Evolutionary conservation across 1,140 invertebrate genomes (phyloP).

Genomic region (Wasmannia auropunctata): DNA sequence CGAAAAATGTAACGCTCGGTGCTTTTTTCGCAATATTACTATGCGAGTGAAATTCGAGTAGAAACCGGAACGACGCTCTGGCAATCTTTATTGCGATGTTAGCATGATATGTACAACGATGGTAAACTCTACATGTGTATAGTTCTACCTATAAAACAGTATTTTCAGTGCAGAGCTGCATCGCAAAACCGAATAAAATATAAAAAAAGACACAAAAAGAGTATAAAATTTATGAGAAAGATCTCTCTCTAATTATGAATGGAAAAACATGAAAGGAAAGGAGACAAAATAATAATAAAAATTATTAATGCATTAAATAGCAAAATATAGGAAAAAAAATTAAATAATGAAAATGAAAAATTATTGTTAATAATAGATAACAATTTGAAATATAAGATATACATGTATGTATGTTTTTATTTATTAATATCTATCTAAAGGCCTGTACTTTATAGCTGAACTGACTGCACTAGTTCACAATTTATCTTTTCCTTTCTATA

Average conservation of each 20-base stretch:
- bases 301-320: background rate
- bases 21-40: slow-evolving; percentile 17
- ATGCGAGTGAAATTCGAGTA: slow-evolving; percentile 62
- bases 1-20: background rate
- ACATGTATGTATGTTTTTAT: background rate
- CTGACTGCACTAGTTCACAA: no score
- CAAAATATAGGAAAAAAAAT: background rate
- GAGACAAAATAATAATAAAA: background rate
- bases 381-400: background rate
- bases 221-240: background rate
- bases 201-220: background rate
- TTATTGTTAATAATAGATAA: background rate
- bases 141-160: slow-evolving; percentile 9
- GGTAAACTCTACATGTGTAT: background rate
- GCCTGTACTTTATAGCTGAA: no score
- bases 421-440: background rate
- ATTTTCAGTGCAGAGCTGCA: background rate
- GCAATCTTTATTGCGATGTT: slow-evolving; percentile 52
- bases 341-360: slow-evolving; percentile 8
- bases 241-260: background rate
- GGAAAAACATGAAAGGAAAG: background rate
- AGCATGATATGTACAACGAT: background rate
- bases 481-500: no score
- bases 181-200: background rate
- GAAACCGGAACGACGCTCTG: slow-evolving; percentile 56